phyloP scores from a whole-genome alignment of 2,888 invertebrate genomes.

The Hydrotaea cyrtoneurina region DNA sequence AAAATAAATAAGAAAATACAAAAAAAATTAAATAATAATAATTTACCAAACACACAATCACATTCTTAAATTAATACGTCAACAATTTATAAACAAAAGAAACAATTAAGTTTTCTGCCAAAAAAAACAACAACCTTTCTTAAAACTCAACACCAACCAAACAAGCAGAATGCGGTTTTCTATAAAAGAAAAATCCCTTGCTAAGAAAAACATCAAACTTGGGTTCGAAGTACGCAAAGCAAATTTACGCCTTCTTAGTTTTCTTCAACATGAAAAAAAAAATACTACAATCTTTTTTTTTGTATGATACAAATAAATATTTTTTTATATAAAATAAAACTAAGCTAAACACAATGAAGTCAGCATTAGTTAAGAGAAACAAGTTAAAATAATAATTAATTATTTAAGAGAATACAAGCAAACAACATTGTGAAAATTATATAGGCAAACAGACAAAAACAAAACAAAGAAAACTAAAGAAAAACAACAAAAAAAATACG shows the following conservation, averaged over 20 bases:
- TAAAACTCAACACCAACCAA: background rate
- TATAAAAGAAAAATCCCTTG: conserved; percentile 25
- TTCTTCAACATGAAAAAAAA: background rate
- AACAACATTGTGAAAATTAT: conserved; percentile 9
- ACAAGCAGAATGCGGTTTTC: conserved; percentile 52
- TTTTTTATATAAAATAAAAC: conserved; percentile 21
- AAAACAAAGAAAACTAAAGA: conserved; percentile 31
- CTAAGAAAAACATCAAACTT: conserved; percentile 48
- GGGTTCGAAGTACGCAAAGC: conserved; percentile 50
- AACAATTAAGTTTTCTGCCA: background rate
- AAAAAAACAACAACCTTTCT: conserved; percentile 55
- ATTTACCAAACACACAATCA: conserved; percentile 22
- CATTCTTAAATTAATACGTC: conserved; percentile 16
- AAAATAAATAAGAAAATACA: too few relatives aligned
- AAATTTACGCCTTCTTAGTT: conserved; percentile 54
- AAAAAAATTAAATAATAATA: conserved; percentile 36
- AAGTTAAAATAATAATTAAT: conserved; percentile 38
- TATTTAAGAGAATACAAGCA: conserved; percentile 26
- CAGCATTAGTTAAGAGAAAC: conserved; percentile 62
- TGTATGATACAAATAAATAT: conserved; percentile 32
- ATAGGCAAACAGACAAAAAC: background rate
- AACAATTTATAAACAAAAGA: background rate
- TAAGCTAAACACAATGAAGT: conserved; percentile 46
- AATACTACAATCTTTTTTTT: background rate
- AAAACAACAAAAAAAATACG: conserved; percentile 58